Base-by-base conservation (phyloP, 2,113 vertebrate genomes). In the Nanorana parkeri region DNA sequence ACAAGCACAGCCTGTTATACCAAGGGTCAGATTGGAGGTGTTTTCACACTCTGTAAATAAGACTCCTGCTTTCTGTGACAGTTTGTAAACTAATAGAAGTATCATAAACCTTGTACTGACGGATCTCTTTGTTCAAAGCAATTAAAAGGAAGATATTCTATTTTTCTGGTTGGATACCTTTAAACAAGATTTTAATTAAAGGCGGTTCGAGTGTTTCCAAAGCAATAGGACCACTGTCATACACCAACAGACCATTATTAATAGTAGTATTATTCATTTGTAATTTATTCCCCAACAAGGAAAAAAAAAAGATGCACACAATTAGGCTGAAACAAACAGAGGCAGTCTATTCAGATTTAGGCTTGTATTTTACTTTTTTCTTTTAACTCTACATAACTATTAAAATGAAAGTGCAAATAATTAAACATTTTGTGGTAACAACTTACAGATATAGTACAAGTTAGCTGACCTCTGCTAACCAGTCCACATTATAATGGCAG, bases 141-240 rank as follows among this genome's bases (percentile, higher is more conserved):
- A 75, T 75, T 75, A 75, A 75, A 61, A 17, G 20, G 20, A 75
- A 61, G 72, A 41, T 60, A 75, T 75, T 75, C n/a, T 60, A 75
- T 75, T 41, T 75, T 75, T 75, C 54, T 75, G 72, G 72, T 75
- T 75, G 72, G 55, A 41, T 75, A 75, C 28, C 55, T 61, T 75
- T 75, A 75, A 75, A 75, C 72, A 75, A 75, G 72, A 75, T 75
- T 75, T 36, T 75, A 75, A 75, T 75, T 75, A 75, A 75, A 75
- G 52, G n/a, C 29, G 41, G 55, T 41, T 41, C 29, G 11, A 7
- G 29, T 60, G 36, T 75, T 75, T 21, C 71, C 36, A 32, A 61
- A 61, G 72, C 55, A 75, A 75, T 75, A 75, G 55, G 56, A 21
- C 55, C 20, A 41, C 20, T 75, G 72, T 75, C 72, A 61, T 60